Percentiles rank a stretch among this genome's conserved stretches.
Conservation (phyloP, 2,888 invertebrate genomes). For the Epiblema foenella region DNA sequence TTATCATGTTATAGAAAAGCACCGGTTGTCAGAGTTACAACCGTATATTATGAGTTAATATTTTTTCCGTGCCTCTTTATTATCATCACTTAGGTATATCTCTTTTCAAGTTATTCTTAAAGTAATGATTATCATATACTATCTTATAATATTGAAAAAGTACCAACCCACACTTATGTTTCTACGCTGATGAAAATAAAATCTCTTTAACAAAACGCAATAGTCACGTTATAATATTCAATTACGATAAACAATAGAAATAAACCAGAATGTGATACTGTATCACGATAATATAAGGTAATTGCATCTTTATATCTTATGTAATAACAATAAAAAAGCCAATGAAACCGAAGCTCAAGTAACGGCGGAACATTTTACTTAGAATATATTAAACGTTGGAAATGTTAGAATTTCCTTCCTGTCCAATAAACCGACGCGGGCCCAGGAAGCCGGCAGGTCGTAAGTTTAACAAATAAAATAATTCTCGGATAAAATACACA, state of each 20-base stretch:
- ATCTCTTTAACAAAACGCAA: neutral
- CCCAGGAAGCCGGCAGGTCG: slow-evolving; percentile 76
- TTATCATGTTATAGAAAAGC: neutral
- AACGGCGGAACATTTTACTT: slow-evolving; percentile 69
- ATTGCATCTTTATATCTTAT: slow-evolving; percentile 40
- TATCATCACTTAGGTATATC: neutral
- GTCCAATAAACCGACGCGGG: slow-evolving; percentile 79
- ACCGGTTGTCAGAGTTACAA: neutral
- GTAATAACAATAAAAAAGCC: slow-evolving; percentile 42
- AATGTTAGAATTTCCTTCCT: slow-evolving; percentile 83
- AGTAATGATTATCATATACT: no score
- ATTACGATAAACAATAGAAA: slow-evolving; percentile 29
- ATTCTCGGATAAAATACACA: slow-evolving; percentile 80
- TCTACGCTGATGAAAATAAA: neutral
- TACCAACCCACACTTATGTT: neutral
- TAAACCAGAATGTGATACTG: slow-evolving; percentile 23
- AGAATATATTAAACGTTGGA: slow-evolving; percentile 79
- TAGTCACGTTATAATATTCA: neutral
- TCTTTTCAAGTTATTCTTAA: neutral
- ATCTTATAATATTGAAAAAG: no score
- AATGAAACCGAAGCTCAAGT: slow-evolving; percentile 56
- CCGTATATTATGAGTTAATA: neutral
- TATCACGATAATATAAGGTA: slow-evolving; percentile 30
- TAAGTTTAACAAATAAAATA: slow-evolving; percentile 83
- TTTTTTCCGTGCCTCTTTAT: neutral